Evolutionary conservation across 2,113 vertebrate genomes (phyloP).

Genomic region (Thalassarche chlororhynchos): DNA sequence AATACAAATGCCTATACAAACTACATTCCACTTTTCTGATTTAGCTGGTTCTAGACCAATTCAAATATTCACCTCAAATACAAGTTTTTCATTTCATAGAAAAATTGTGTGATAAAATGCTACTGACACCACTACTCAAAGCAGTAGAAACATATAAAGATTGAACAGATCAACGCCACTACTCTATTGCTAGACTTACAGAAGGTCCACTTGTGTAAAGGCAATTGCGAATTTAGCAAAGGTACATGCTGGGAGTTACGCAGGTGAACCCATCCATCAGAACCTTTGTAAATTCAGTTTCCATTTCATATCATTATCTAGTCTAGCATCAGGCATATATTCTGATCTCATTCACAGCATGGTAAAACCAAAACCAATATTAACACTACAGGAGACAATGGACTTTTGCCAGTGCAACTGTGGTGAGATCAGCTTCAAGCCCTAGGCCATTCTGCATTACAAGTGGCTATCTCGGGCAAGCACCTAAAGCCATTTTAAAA

Average conservation of each 20-base stretch:
- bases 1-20: neutral
- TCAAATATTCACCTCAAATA: neutral
- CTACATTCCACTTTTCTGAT: neutral
- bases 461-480: neutral
- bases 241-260: neutral
- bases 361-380: neutral
- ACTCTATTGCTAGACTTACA: neutral
- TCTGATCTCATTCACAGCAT: neutral
- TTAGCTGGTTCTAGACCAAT: neutral
- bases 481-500: neutral
- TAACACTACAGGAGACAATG: neutral
- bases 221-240: neutral
- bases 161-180: neutral
- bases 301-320: neutral
- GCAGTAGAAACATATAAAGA: neutral
- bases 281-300: neutral
- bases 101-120: neutral
- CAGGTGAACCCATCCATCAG: neutral
- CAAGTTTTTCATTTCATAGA: fast-evolving
- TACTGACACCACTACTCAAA: neutral
- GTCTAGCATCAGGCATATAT: neutral
- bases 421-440: neutral
- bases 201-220: neutral
- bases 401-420: neutral
- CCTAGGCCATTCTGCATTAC: neutral